Evolutionary conservation across 1,140 invertebrate species (phyloP), one percentile per base, ranked within the genome.

Genomic region (Cyclina sinensis): DNA sequence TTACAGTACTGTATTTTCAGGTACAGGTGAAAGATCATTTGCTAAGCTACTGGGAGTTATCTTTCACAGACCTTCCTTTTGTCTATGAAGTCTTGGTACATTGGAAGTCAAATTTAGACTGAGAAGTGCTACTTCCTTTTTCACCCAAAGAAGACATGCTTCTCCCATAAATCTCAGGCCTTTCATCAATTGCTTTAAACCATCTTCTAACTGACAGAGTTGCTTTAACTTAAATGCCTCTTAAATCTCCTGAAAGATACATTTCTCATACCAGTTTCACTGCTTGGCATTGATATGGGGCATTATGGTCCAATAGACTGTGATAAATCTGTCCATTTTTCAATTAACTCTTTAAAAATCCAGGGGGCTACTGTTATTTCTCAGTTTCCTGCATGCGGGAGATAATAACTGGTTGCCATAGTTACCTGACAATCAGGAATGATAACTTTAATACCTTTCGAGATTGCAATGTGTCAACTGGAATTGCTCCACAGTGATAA

Each of bases 271-370:
- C 57, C 24, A 27, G n/a, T 62, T 62, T 62, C 57, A 12, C 14
- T 12, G 37, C 37, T 70, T 70, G 32, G 62, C 62, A 30, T 37
- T 70, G 65, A 70, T 70, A 70, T 70, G 32, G 30, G 65, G 12
- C 65, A 70, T 70, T 70, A 70, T 70, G 35, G 65, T 30, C 65
- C 65, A n/a, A 70, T 70, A 70, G 37, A 70, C 37, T 70, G 46
- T 21, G 46, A 78, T 78, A 54, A 57, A 78, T 16, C 74, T 78
- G 74, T 78, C 74, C 48, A 78, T 30, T 51, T 51, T 78, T 78
- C 70, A 78, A 78, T 78, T 78, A 78, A 32, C 46, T 78, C 4
- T 78, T 78, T 78, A 78, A 78, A 78, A 78, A 48, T 32, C 27
- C 70, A 48, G 54, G 27, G 54, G 32, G 32, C 32, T 70, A 78